phyloP scores from a whole-genome alignment of 2,113 vertebrate genomes.

The Heteronetta atricapilla region DNA sequence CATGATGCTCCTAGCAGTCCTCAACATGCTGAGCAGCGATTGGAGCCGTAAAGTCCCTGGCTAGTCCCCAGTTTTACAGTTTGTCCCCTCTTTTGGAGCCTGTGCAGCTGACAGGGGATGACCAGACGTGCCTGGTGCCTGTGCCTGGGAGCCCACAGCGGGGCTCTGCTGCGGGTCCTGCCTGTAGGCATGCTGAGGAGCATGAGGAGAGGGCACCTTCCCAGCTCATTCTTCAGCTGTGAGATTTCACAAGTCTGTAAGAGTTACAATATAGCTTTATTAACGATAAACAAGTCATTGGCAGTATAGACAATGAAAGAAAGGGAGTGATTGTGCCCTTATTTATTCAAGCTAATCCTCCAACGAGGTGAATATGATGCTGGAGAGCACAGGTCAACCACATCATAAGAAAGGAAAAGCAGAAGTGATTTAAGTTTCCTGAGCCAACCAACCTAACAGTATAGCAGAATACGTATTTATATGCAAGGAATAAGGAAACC shows the following conservation, averaged over 20 bases:
- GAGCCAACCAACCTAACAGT: neutral
- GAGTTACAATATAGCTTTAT: neutral
- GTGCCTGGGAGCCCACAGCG: neutral
- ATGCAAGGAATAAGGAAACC: fast-evolving
- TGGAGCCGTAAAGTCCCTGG: neutral
- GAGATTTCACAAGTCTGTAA: neutral
- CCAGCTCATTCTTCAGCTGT: neutral
- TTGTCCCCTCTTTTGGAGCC: neutral
- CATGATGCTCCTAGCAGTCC: neutral
- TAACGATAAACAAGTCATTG: neutral
- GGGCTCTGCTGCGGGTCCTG: neutral
- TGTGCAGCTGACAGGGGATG: neutral
- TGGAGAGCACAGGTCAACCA: neutral
- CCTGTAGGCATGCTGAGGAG: neutral
- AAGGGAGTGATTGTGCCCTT: neutral
- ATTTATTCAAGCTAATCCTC: neutral
- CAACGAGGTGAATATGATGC: neutral
- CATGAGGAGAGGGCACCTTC: neutral
- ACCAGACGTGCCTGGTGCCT: neutral
- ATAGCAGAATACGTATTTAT: neutral
- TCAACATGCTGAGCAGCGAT: neutral
- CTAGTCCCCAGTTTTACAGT: neutral
- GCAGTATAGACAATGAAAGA: neutral
- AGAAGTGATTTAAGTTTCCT: neutral
- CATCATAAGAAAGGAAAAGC: neutral